A percentile compares a stretch with the other conserved stretches of the same genome.
Conservation (phyloP, 2,113 vertebrate genomes). For the Macquaria ambigua region DNA sequence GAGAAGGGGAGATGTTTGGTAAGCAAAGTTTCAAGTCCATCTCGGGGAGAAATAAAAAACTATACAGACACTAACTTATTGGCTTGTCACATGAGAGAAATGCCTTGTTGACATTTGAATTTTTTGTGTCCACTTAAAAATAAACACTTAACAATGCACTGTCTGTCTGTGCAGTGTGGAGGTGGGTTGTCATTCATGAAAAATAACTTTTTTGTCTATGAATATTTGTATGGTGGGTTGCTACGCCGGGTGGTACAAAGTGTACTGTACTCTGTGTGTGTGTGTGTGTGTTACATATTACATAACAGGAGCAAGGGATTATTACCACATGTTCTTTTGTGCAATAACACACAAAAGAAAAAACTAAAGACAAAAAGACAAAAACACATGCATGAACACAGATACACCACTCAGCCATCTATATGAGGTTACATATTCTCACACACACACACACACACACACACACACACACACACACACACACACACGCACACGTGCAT, state of each 20-base stretch:
- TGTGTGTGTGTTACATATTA: neutral
- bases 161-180: neutral
- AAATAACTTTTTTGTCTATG: neutral
- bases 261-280: neutral
- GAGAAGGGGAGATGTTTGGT: neutral
- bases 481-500: too few species aligned
- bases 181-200: constrained; percentile 24
- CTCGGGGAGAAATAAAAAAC: neutral
- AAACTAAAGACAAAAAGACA: neutral
- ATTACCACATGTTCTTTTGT: neutral
- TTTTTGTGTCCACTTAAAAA: constrained; percentile 1
- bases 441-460: constrained; percentile 15
- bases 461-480: constrained; percentile 11
- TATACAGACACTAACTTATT: neutral
- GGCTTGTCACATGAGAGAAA: neutral
- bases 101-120: neutral
- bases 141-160: neutral
- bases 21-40: neutral
- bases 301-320: constrained; percentile 3
- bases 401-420: neutral
- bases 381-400: neutral
- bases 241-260: neutral
- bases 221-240: neutral
- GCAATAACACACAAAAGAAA: neutral
- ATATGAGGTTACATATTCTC: neutral